Base-by-base conservation (phyloP, 2,888 invertebrate species). In the Noctua pronuba region DNA sequence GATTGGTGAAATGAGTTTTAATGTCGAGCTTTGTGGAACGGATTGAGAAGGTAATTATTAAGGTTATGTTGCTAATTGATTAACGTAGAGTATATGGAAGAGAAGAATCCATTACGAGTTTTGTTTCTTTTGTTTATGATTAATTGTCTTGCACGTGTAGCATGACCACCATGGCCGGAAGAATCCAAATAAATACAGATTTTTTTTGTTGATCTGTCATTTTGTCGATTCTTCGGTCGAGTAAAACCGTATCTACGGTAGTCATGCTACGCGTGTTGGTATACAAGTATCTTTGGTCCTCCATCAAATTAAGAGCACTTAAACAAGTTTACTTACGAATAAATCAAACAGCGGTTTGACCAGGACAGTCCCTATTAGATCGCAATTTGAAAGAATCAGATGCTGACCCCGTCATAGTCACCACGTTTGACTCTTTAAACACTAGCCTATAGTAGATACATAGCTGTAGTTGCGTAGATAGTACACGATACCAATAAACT, bases 311-410 rank as follows among this genome's bases (percentile, higher is more conserved):
- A 46, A 41, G 1, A 21, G 31, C n/a, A 35, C 21, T 24, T 35
- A 68, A 38, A 38, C 4, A 21, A 55, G 18, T 79, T 66, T 44
- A 80, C 67, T 35, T 49, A 49, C 16, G 16, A 49, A 74, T 64
- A 28, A 76, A 68, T 72, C 28, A 80, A 41, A 58, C 35, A 62
- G 5, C 16, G 66, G 21, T 46, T 52, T 18, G 46, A 49, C 69
- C 31, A 31, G 31, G 35, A 58, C 55, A 52, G 44, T 65, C 66
- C 28, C 38, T 62, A 66, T 49, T 74, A 76, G 31, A 73, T 73
- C n/a, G 13, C 64, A 73, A 67, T 69, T 64, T 66, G n/a, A 70
- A 73, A 68, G 41, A 75, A 70, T 75, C 74, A 79, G 78, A 72
- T 66, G 62, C 52, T 67, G 75, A 65, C 68, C 67, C 7, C 24